These are phyloP conservation scores for Philonicus albiceps DNA, from an alignment of 2,888 invertebrate genomes.

Conservation along the genomic window DNA sequence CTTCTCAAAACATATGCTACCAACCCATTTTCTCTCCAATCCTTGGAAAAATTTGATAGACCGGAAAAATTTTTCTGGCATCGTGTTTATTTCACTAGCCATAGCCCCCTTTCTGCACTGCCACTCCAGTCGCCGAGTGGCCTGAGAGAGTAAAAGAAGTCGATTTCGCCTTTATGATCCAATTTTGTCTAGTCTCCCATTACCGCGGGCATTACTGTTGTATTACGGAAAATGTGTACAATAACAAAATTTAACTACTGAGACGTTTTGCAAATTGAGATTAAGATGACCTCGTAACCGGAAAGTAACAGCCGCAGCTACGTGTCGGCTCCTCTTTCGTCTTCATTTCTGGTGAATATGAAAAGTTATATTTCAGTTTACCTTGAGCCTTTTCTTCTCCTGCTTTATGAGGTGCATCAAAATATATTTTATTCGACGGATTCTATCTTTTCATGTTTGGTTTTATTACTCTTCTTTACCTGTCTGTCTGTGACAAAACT, in stretches of 20 bases:
- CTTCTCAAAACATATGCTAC: constrained; percentile 2
- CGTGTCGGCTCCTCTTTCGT: neutral
- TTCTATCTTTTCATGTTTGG: neutral
- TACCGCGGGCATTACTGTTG: constrained; percentile 3
- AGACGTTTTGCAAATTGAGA: constrained; percentile 2
- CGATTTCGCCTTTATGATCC: constrained; percentile 12
- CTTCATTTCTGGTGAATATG: neutral
- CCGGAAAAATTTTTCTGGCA: constrained; percentile 18
- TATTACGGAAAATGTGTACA: constrained; percentile 7
- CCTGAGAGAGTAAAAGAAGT: neutral
- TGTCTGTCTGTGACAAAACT: neutral
- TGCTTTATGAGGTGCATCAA: neutral
- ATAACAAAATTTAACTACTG: constrained; percentile 27
- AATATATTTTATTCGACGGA: neutral
- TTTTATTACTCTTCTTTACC: neutral
- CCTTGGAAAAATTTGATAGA: constrained; percentile 1
- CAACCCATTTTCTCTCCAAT: neutral
- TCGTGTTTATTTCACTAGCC: constrained; percentile 9
- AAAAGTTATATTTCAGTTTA: neutral
- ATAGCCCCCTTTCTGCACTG: neutral
- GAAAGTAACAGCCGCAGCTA: neutral
- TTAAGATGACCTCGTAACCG: constrained; percentile 8
- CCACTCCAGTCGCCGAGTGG: neutral
- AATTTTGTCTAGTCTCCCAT: constrained; percentile 29
- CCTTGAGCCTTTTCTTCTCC: neutral